Evolutionary conservation across 2,113 vertebrate species (phyloP).

Genomic region (Rousettus leschenaultii): DNA sequence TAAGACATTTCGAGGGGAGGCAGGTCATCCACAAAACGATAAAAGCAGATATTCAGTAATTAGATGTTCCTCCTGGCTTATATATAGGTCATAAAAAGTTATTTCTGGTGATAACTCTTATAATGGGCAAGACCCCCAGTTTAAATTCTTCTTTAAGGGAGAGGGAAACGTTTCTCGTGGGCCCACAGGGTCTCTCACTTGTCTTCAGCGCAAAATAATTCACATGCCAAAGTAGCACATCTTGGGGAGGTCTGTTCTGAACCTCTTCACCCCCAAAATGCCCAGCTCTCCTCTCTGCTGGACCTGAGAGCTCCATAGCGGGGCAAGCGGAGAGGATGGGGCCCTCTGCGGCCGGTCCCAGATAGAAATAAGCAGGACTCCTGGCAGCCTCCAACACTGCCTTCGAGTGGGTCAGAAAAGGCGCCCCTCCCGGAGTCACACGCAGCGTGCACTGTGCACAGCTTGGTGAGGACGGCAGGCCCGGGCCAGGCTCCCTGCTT

Average conservation of each 20-base stretch:
- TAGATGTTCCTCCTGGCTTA: not conserved
- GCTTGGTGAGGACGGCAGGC: not conserved
- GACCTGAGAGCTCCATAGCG: not conserved
- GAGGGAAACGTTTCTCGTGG: not conserved
- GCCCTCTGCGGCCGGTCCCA: not conserved
- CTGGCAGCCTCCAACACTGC: not conserved
- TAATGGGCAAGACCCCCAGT: not conserved
- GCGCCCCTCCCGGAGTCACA: accelerated
- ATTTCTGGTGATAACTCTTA: not conserved
- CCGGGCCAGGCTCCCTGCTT: not conserved
- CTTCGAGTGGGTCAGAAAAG: not conserved
- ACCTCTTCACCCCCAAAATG: not conserved
- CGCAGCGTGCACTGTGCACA: accelerated
- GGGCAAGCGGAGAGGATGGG: not conserved
- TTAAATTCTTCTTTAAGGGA: not conserved
- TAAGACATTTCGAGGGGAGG: not conserved
- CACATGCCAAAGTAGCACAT: not conserved
- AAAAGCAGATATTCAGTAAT: not conserved
- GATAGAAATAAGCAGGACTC: not conserved
- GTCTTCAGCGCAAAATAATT: not conserved
- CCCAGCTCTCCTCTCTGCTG: not conserved
- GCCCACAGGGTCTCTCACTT: too few relatives aligned
- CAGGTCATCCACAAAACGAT: not conserved
- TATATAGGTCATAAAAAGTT: not conserved
- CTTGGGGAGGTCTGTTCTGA: not conserved